Percentiles rank a stretch among this genome's conserved stretches.
Evolutionary conservation across 2,113 vertebrate genomes (phyloP).

Genomic region (Chaenogobius annularis): DNA sequence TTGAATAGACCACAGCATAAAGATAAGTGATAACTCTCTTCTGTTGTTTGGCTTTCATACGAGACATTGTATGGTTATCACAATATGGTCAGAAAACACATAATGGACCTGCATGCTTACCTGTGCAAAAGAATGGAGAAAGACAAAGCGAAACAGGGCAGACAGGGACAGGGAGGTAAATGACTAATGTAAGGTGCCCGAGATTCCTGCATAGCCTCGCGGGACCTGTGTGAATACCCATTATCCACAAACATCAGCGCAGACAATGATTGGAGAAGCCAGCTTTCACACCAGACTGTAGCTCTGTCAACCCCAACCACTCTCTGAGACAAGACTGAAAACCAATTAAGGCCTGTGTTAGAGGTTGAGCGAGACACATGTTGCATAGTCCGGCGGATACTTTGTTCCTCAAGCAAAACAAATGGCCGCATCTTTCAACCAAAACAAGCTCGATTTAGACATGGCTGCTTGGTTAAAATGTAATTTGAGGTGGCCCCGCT

Average conservation of each 20-base stretch:
- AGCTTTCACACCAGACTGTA: conserved; percentile 46
- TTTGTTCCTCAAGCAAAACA: conserved; percentile 43
- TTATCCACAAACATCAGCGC: conserved; percentile 54
- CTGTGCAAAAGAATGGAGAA: conserved; percentile 61
- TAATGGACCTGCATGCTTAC: conserved; percentile 58
- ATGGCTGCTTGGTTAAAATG: conserved; percentile 27
- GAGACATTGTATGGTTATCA: conserved; percentile 50
- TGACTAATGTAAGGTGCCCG: conserved; percentile 59
- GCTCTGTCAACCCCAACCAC: conserved; percentile 48
- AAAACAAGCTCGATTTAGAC: conserved; percentile 16
- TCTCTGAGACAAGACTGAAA: conserved; percentile 49
- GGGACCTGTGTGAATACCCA: conserved; percentile 36
- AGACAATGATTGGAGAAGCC: conserved; percentile 45
- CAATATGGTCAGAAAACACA: conserved; percentile 54
- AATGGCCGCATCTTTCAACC: conserved; percentile 10
- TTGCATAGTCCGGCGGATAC: conserved; percentile 36
- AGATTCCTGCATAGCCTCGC: conserved; percentile 43
- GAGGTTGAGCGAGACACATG: conserved; percentile 29
- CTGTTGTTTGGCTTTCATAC: conserved; percentile 55
- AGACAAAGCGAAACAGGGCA: conserved; percentile 68
- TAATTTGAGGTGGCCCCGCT: conserved; percentile 19
- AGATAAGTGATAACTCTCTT: conserved; percentile 60
- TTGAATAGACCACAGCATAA: conserved; percentile 62
- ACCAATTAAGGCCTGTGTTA: conserved; percentile 57
- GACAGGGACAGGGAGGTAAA: conserved; percentile 60